Percentiles rank a stretch among this genome's conserved stretches.
These are phyloP conservation scores for Hipparchia semele DNA, from an alignment of 2,888 invertebrate genomes.

Conservation along the genomic window DNA sequence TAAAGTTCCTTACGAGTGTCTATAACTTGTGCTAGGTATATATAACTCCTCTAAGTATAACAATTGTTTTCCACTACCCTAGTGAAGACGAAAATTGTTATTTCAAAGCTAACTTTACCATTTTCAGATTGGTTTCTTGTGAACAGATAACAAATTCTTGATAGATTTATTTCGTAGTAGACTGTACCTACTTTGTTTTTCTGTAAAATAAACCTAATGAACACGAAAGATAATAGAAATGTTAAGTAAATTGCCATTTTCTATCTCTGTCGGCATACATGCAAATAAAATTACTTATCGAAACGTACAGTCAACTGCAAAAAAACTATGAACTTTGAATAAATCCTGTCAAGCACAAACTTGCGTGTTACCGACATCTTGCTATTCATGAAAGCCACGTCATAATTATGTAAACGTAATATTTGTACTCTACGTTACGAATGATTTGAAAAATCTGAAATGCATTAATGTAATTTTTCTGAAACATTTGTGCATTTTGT, in stretches of 20 bases:
- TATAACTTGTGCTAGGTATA: not conserved
- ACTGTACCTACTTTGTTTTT: too few species aligned
- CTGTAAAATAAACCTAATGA: too few species aligned
- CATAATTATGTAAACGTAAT: not conserved
- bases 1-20: not conserved
- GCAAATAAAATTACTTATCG: not conserved
- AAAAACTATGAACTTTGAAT: not conserved
- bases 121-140: not conserved
- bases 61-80: not conserved
- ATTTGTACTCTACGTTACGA: too few species aligned
- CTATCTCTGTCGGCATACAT: too few species aligned
- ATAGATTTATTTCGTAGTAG: too few species aligned
- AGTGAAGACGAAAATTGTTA: not conserved
- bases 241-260: too few species aligned
- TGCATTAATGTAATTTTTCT: not conserved
- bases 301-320: not conserved
- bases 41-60: not conserved
- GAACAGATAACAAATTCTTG: too few species aligned
- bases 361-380: not conserved
- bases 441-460: too few species aligned
- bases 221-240: too few species aligned
- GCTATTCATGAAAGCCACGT: not conserved
- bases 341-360: not conserved
- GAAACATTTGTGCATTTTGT: not conserved
- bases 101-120: not conserved